Percentiles rank a stretch among this genome's conserved stretches.
Conservation (phyloP, 2,888 invertebrate species). For the Acleris cristana region DNA sequence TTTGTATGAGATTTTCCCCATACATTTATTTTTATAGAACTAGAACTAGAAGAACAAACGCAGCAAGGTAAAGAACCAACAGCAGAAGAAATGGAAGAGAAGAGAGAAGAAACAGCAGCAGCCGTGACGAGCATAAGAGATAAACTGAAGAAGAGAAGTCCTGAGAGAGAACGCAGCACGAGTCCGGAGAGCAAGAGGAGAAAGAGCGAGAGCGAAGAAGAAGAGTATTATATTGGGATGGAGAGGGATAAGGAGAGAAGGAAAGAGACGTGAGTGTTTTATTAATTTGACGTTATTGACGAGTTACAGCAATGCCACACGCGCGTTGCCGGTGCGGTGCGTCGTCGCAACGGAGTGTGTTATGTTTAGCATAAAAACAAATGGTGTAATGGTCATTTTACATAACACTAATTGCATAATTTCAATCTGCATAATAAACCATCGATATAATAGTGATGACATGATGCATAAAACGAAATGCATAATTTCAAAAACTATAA, state of each 20-base stretch:
- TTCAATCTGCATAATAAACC: too few relatives aligned
- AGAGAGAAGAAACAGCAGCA: slow-evolving; percentile 60
- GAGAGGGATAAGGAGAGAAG: slow-evolving; percentile 83
- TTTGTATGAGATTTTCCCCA: too few relatives aligned
- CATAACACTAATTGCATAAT: too few relatives aligned
- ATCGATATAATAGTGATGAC: too few relatives aligned
- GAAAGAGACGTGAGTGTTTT: slow-evolving; percentile 80
- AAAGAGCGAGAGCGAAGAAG: slow-evolving; percentile 72
- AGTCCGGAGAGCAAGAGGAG: slow-evolving; percentile 47
- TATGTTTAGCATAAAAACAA: too few relatives aligned
- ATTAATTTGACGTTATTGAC: too few relatives aligned
- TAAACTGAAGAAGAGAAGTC: slow-evolving; percentile 63
- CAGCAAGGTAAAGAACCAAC: slow-evolving; percentile 50
- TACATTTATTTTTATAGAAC: slow-evolving; percentile 53
- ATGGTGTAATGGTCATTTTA: too few relatives aligned
- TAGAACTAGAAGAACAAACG: slow-evolving; percentile 65
- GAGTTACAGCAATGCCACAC: too few relatives aligned
- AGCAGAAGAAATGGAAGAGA: slow-evolving; percentile 54
- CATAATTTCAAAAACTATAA: too few relatives aligned
- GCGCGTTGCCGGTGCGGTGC: too few relatives aligned
- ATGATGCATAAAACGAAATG: too few relatives aligned
- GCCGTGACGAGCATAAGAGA: slow-evolving; percentile 70
- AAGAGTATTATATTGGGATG: slow-evolving; percentile 86
- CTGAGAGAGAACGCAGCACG: slow-evolving; percentile 57
- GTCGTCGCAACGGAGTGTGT: too few relatives aligned